Evolutionary conservation across 2,113 vertebrate genomes (phyloP).

Genomic region (Strigops habroptila): DNA sequence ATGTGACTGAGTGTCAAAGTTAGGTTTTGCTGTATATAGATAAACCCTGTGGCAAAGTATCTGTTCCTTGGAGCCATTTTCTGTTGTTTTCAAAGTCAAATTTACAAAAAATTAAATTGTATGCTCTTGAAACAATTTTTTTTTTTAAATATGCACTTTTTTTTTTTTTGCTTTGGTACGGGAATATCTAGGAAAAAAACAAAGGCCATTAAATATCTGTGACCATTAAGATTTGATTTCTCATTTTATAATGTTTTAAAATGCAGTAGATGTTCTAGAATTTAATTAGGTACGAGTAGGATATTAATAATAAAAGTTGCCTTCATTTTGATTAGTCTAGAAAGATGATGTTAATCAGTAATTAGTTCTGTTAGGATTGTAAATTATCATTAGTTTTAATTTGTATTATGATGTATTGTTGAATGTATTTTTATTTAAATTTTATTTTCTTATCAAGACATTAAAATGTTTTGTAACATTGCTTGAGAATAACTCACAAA

Average conservation of each 20-base stretch:
- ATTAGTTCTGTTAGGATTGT: slow-evolving; percentile 68
- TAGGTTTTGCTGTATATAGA: not conserved
- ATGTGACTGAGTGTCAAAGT: slow-evolving; percentile 19
- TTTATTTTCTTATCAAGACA: slow-evolving; percentile 81
- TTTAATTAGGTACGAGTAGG: slow-evolving; percentile 54
- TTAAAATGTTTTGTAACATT: slow-evolving; percentile 75
- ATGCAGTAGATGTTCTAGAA: slow-evolving; percentile 55
- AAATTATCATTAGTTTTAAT: slow-evolving; percentile 71
- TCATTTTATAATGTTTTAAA: slow-evolving; percentile 60
- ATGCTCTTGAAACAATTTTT: not conserved
- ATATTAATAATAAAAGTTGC: slow-evolving; percentile 49
- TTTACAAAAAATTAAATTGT: not conserved
- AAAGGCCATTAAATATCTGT: slow-evolving; percentile 2
- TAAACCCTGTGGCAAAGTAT: not conserved
- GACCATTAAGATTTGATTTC: slow-evolving; percentile 23
- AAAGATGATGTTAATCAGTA: slow-evolving; percentile 57
- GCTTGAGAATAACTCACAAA: slow-evolving; percentile 73
- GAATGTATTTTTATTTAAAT: slow-evolving; percentile 84
- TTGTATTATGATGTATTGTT: slow-evolving; percentile 71
- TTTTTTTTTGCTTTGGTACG: slow-evolving; percentile 56
- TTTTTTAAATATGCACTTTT: slow-evolving; percentile 61
- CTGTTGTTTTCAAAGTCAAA: slow-evolving; percentile 19
- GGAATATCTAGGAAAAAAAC: slow-evolving; percentile 22
- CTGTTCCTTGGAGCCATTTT: slow-evolving; percentile 42
- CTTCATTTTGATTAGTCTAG: slow-evolving; percentile 68